Conservation (phyloP, 2,888 invertebrate species). For the Troilus luridus region DNA sequence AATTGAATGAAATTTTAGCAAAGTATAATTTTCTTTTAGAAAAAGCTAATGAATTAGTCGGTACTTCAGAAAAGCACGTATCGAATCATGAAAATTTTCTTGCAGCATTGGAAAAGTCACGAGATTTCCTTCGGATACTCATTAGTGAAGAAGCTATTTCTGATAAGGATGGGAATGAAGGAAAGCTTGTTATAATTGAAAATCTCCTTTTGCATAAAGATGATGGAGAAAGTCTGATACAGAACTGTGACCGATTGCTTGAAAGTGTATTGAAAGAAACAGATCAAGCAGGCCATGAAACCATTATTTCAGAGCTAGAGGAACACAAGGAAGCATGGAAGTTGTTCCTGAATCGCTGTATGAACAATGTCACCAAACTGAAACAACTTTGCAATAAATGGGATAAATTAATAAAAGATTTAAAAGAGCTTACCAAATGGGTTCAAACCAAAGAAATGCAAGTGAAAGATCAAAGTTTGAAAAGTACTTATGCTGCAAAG, state of each 20-base stretch:
- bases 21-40: conserved; percentile 80
- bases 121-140: conserved; percentile 86
- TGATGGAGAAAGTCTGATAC: conserved; percentile 81
- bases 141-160: conserved; percentile 84
- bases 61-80: conserved; percentile 80
- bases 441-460: conserved; percentile 86
- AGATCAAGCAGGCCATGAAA: conserved; percentile 82
- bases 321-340: conserved; percentile 83
- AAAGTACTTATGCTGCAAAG: conserved; percentile 88
- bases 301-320: conserved; percentile 80
- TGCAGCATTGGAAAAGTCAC: conserved; percentile 84
- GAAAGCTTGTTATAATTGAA: conserved; percentile 81
- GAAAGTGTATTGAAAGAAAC: conserved; percentile 83
- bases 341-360: conserved; percentile 80
- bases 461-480: conserved; percentile 90
- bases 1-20: conserved; percentile 80
- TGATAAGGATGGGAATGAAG: conserved; percentile 84
- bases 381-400: conserved; percentile 84
- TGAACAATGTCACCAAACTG: conserved; percentile 79
- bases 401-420: conserved; percentile 83
- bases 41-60: conserved; percentile 78
- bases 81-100: conserved; percentile 86
- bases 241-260: conserved; percentile 79
- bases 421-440: conserved; percentile 87
- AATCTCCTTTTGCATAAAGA: conserved; percentile 81